phyloP scores from a whole-genome alignment of 2,888 invertebrate species.

The Phymatocera aterrima region DNA sequence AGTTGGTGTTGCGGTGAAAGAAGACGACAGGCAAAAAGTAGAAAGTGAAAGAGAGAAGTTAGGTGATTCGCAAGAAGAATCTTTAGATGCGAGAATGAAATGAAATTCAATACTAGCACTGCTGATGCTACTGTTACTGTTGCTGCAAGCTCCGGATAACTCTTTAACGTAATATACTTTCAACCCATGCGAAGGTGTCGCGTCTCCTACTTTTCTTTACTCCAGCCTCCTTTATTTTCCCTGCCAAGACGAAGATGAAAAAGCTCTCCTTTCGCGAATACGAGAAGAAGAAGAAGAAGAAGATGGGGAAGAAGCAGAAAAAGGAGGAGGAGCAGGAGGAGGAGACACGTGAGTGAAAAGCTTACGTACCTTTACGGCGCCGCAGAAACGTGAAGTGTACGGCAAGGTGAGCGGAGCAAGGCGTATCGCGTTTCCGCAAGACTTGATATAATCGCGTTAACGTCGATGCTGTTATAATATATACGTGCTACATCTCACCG shows the following conservation, averaged over 20 bases:
- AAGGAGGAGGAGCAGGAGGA: too few species aligned
- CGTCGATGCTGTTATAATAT: conserved; percentile 36
- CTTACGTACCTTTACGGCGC: too few species aligned
- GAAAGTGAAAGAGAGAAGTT: not conserved
- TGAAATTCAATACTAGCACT: not conserved
- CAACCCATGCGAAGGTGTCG: not conserved
- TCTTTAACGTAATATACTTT: not conserved
- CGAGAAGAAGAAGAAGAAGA: not conserved
- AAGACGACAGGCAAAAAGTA: not conserved
- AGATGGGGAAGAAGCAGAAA: too few species aligned
- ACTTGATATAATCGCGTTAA: conserved; percentile 45
- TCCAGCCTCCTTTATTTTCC: too few species aligned
- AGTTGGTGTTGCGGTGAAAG: too few species aligned
- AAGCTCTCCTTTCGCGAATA: not conserved
- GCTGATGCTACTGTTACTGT: too few species aligned
- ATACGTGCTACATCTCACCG: conserved; percentile 63
- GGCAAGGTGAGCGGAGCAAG: conserved; percentile 30
- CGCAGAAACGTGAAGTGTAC: too few species aligned
- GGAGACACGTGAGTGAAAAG: not conserved
- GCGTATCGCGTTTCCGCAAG: conserved; percentile 71
- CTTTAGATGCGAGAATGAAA: not conserved
- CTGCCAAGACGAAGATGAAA: too few species aligned
- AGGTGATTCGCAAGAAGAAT: not conserved
- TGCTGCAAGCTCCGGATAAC: too few species aligned
- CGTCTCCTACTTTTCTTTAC: not conserved